A percentile compares a stretch with the other conserved stretches of the same genome.
These are phyloP conservation scores for Astur gentilis DNA, from an alignment of 2,113 vertebrate genomes.

Conservation along the genomic window DNA sequence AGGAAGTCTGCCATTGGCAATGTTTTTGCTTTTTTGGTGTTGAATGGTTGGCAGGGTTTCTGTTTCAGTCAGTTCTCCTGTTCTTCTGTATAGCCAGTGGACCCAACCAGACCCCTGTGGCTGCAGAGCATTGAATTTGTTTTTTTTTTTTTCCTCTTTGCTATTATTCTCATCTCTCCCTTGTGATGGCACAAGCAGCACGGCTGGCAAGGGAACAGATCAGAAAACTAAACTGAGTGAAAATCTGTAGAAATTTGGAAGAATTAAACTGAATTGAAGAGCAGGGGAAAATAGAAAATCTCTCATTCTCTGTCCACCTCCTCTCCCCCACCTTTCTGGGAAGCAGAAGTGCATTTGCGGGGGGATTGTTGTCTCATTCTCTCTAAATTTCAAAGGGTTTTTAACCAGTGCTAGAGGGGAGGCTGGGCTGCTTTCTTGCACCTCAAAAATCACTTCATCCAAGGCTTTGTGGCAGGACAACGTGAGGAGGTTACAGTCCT, in stretches of 20 bases:
- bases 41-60: not conserved
- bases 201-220: not conserved
- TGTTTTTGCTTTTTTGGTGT: not conserved
- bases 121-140: not conserved
- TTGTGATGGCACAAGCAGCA: not conserved
- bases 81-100: not conserved
- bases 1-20: not conserved
- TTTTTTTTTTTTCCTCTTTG: not conserved
- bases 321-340: not conserved
- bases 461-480: not conserved
- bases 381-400: not conserved
- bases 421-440: not conserved
- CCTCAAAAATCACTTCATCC: not conserved
- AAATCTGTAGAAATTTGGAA: not conserved
- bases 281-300: not conserved
- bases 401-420: not conserved
- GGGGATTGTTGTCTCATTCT: not conserved
- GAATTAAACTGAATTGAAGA: not conserved
- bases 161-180: not conserved
- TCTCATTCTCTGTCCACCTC: not conserved
- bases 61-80: not conserved
- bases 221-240: not conserved
- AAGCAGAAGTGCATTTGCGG: rapidly evolving
- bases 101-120: not conserved
- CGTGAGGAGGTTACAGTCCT: not conserved